A percentile compares a stretch with the other conserved stretches of the same genome.
Conservation (phyloP, 2,888 invertebrate genomes). For the Gari tellinella region DNA sequence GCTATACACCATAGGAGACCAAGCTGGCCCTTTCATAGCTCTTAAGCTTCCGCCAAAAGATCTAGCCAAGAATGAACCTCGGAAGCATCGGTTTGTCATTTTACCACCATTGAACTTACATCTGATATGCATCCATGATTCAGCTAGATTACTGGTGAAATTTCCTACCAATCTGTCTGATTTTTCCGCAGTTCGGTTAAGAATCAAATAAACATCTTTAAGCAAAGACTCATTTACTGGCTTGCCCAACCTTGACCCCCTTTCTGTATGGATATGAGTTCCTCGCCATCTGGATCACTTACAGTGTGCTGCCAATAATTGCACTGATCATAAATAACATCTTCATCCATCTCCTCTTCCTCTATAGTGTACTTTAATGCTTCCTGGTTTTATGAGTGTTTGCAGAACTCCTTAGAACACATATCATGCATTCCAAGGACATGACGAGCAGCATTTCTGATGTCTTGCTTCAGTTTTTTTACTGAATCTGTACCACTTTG, state of each 20-base stretch:
- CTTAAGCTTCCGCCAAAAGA: slow-evolving; percentile 28
- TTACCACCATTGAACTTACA: slow-evolving; percentile 34
- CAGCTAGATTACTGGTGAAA: slow-evolving; percentile 50
- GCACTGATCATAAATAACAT: too few species aligned
- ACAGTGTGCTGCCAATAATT: too few species aligned
- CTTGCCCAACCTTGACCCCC: neutral
- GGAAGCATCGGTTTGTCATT: slow-evolving; percentile 14
- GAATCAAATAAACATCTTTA: too few species aligned
- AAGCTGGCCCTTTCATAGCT: slow-evolving; percentile 12
- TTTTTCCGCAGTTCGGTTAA: slow-evolving; percentile 44
- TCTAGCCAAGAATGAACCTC: slow-evolving; percentile 17
- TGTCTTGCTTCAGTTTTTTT: slow-evolving; percentile 6
- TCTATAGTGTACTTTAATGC: too few species aligned
- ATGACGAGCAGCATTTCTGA: slow-evolving; percentile 3
- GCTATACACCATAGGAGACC: slow-evolving; percentile 16
- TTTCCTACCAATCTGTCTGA: slow-evolving; percentile 38
- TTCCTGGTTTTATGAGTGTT: too few species aligned
- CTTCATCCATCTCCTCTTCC: too few species aligned
- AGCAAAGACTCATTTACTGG: slow-evolving; percentile 12
- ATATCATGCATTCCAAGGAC: too few species aligned
- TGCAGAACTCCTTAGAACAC: too few species aligned
- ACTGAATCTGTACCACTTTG: too few species aligned
- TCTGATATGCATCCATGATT: slow-evolving; percentile 36
- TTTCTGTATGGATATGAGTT: too few species aligned
- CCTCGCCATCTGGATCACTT: too few species aligned